These are phyloP conservation scores for Tetramorium parvispinum DNA, from an alignment of 1,140 invertebrate genomes.

Conservation along the genomic window DNA sequence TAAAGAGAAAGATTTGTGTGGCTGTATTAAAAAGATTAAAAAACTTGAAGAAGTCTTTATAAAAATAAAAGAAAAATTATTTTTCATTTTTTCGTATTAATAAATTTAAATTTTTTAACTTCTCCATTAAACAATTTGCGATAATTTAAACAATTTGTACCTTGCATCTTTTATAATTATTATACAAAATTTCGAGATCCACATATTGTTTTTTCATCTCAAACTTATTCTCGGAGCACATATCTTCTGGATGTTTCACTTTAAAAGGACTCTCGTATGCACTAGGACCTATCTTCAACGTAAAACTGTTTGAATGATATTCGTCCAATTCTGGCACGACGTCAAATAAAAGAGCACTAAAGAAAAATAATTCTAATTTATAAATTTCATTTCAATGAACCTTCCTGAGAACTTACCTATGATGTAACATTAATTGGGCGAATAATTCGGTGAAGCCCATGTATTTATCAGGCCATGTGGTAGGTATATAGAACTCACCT, in stretches of 20 bases:
- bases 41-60: not conserved
- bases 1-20: not conserved
- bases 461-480: constrained; percentile 30
- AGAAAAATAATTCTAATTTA: constrained; percentile 51
- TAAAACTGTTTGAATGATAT: constrained; percentile 57
- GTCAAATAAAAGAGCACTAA: constrained; percentile 76
- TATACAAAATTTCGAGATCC: constrained; percentile 67
- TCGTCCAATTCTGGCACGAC: constrained; percentile 73
- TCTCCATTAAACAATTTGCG: not conserved
- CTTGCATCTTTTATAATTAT: constrained; percentile 70
- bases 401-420: constrained; percentile 52
- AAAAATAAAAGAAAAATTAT: not conserved
- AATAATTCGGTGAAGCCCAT: constrained; percentile 66
- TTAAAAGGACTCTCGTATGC: constrained; percentile 53
- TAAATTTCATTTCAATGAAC: not conserved
- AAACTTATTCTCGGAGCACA: constrained; percentile 33
- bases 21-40: constrained; percentile 2
- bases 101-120: not conserved
- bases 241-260: constrained; percentile 42
- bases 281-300: constrained; percentile 69
- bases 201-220: constrained; percentile 50
- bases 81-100: not conserved
- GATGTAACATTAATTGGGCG: constrained; percentile 45
- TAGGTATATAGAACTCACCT: constrained; percentile 63
- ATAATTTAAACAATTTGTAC: constrained; percentile 44